A percentile compares a stretch with the other conserved stretches of the same genome.
Evolutionary conservation across 2,888 invertebrate species (phyloP).

Genomic region (Lasius fuliginosus): DNA sequence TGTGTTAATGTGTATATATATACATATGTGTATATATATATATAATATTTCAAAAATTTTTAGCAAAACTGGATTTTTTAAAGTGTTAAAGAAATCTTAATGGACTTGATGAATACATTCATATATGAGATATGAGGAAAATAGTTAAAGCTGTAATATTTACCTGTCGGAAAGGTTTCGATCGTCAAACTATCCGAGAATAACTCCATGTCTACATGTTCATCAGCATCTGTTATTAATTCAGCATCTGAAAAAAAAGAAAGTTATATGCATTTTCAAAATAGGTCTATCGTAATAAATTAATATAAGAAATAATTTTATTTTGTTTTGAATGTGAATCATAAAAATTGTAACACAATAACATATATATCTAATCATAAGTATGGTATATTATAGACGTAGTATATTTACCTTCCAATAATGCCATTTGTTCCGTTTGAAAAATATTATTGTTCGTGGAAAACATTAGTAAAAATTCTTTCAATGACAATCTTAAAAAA

Average conservation of each 20-base stretch:
- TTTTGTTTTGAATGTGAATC: background rate
- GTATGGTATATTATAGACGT: background rate
- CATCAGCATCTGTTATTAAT: background rate
- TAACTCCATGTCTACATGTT: background rate
- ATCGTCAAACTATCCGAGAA: background rate
- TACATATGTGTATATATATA: background rate
- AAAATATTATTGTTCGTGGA: too few species aligned
- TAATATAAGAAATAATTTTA: background rate
- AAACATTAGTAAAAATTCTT: too few species aligned
- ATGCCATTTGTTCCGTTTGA: too few species aligned
- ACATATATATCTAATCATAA: background rate
- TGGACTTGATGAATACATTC: constrained; percentile 6
- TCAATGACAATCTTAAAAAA: too few species aligned
- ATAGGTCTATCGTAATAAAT: background rate
- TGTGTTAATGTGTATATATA: background rate
- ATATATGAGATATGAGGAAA: background rate
- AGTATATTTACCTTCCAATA: background rate
- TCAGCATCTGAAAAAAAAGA: constrained; percentile 1
- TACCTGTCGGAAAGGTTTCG: background rate
- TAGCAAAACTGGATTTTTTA: background rate
- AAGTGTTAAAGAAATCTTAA: background rate
- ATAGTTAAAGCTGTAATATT: background rate
- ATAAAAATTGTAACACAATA: background rate
- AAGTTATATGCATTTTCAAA: background rate
- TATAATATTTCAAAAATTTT: background rate